A percentile compares a stretch with the other conserved stretches of the same genome.
Conservation (phyloP, 1,140 invertebrate species). For the Hycleus cichorii region DNA sequence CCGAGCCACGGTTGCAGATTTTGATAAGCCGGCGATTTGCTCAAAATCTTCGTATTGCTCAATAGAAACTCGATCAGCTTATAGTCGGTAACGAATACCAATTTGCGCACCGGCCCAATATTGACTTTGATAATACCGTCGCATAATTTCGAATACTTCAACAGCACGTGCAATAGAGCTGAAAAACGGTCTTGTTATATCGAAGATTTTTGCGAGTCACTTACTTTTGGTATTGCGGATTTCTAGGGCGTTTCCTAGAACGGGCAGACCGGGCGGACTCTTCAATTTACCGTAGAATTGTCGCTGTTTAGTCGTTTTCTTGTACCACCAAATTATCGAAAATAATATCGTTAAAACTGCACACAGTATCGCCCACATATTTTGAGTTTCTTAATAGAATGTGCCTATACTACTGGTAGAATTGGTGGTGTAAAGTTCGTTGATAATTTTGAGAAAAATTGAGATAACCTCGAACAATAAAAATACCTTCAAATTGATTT, state of each 20-base stretch:
- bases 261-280: not conserved
- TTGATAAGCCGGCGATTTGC: constrained; percentile 50
- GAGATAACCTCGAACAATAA: no score
- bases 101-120: not conserved
- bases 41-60: not conserved
- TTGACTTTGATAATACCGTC: not conserved
- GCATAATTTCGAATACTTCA: not conserved
- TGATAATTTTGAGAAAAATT: no score
- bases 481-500: no score
- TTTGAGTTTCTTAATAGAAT: no score
- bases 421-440: no score
- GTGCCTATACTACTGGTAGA: no score
- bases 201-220: not conserved
- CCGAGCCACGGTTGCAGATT: constrained; percentile 69
- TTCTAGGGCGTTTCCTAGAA: not conserved
- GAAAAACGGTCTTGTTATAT: not conserved
- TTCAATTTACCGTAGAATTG: not conserved
- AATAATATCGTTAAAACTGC: not conserved
- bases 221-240: not conserved
- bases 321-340: not conserved
- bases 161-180: not conserved
- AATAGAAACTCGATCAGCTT: constrained; percentile 7
- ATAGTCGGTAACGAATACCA: not conserved
- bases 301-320: not conserved
- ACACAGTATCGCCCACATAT: no score